Conservation (phyloP, 2,888 invertebrate genomes). For the Microchrysa polita region DNA sequence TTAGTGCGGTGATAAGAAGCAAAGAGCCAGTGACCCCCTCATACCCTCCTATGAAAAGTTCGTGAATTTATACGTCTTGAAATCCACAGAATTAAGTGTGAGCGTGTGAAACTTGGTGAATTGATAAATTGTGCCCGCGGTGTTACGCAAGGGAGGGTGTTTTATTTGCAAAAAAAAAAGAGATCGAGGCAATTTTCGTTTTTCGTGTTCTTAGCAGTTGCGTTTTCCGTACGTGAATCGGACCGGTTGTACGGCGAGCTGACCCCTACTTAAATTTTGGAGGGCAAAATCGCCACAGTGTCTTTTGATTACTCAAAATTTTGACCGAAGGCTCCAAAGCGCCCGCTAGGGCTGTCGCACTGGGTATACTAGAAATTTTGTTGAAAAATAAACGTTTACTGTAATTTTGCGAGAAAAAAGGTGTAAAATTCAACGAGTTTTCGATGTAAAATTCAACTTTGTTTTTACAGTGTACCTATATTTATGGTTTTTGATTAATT, state of each 20-base stretch:
- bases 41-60: background rate
- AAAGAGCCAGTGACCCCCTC: background rate
- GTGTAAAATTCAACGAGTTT: too few relatives aligned
- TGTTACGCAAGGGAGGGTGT: too few relatives aligned
- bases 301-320: constrained; percentile 60
- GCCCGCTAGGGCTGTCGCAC: constrained; percentile 67
- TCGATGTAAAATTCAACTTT: too few relatives aligned
- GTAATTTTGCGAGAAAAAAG: too few relatives aligned
- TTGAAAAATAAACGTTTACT: too few relatives aligned
- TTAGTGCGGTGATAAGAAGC: background rate
- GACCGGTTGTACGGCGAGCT: background rate
- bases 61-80: too few relatives aligned
- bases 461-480: too few relatives aligned
- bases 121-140: too few relatives aligned
- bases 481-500: constrained; percentile 51
- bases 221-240: background rate
- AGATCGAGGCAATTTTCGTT: background rate
- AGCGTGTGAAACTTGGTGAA: too few relatives aligned
- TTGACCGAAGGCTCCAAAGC: constrained; percentile 65
- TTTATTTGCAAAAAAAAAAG: too few relatives aligned
- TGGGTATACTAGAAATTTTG: constrained; percentile 65
- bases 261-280: background rate
- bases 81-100: too few relatives aligned
- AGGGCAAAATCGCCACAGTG: constrained; percentile 48
- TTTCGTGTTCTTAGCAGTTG: background rate